Evolutionary conservation across 2,113 vertebrate species (phyloP), one percentile per base, ranked within the genome.

Genomic region (Thymallus thymallus): DNA sequence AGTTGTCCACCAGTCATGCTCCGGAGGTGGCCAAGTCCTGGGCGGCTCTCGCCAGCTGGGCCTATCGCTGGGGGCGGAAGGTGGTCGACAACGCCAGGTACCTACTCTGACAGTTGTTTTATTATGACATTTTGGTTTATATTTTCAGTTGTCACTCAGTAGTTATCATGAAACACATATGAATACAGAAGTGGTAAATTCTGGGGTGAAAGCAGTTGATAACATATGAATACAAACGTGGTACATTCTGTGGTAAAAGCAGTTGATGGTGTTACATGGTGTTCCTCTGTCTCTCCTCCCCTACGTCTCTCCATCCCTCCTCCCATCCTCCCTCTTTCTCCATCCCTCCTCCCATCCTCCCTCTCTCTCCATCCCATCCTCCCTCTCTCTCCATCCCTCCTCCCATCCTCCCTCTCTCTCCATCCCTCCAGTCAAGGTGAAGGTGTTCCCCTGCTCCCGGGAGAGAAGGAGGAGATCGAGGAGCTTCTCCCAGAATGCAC

Each of bases 61-160:
- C 97, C 5, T 99, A 99, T 26, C 94, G 98, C 84, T 99, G 98
- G 98, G 98, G 98, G 78, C 90, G 98, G 80, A 99, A 99, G 79
- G 98, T 99, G 55, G 97, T 99, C 32, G 98, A 99, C 81, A 99
- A 99, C 79, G 96, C 97, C 77, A 99, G 97, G 98, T 98, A 80
- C 85, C 91, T 89, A 29, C 10, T 68, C 1, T 23, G 16, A 45
- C 10, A 24, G 22, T 16, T 14, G 9, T 22, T 65, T 26, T 26
- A 26, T 26, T 26, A 26, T 26, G 26, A 1, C 26, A 1, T 26
- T 26, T 26, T 26, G 2, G 26, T 26, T 26, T 26, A 1, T 1
- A 26, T 26, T 26, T 26, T 26, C 26, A 26, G 26, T 35, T 9
- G 35, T 41, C 35, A 35, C 32, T 0, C 32, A 35, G 6, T 6